Conservation (phyloP, 2,888 invertebrate genomes). For the Campaea margaritaria region DNA sequence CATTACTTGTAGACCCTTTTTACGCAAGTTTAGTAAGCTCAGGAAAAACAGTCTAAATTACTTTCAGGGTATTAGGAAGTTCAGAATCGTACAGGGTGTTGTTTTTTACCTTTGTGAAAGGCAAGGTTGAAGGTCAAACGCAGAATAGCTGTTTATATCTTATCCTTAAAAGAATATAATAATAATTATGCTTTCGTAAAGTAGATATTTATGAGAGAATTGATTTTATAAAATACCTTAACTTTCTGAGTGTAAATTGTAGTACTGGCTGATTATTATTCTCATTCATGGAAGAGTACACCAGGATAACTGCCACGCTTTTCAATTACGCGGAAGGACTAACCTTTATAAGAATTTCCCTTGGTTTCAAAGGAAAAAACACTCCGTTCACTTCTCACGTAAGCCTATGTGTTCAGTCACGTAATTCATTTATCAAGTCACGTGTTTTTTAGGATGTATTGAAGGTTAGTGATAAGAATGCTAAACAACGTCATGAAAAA, state of each 20-base stretch:
- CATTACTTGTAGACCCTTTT: slow-evolving; percentile 7
- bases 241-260: too few relatives aligned
- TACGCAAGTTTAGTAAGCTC: slow-evolving; percentile 12
- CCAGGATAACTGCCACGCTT: too few relatives aligned
- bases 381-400: slow-evolving; percentile 18
- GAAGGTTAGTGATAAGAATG: slow-evolving; percentile 18
- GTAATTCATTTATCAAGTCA: slow-evolving; percentile 27
- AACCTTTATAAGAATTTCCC: neutral
- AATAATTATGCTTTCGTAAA: too few relatives aligned
- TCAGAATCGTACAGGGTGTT: slow-evolving; percentile 9
- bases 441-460: slow-evolving; percentile 12
- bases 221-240: too few relatives aligned
- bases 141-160: too few relatives aligned
- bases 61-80: slow-evolving; percentile 9
- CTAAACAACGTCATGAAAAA: slow-evolving; percentile 20
- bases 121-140: too few relatives aligned
- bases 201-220: too few relatives aligned
- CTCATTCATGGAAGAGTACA: too few relatives aligned
- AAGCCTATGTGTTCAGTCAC: slow-evolving; percentile 15
- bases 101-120: slow-evolving; percentile 19
- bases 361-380: slow-evolving; percentile 9
- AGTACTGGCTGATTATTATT: too few relatives aligned
- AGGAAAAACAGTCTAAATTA: slow-evolving; percentile 16
- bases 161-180: too few relatives aligned
- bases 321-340: neutral